Evolutionary conservation across 1,140 invertebrate species (phyloP).

Genomic region (Drosophila sp.): DNA sequence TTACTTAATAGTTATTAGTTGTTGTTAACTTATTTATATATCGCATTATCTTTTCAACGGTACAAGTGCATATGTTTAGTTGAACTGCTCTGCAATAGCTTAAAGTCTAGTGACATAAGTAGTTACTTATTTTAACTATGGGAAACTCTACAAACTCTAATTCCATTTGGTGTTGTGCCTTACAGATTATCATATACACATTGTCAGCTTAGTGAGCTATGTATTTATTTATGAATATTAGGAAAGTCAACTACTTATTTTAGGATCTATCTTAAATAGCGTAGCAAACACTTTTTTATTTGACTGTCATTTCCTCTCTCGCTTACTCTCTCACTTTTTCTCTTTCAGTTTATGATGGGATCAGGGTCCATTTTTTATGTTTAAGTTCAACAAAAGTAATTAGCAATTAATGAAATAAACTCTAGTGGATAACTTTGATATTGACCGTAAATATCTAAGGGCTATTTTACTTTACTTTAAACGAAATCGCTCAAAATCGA

Average conservation of each 20-base stretch:
- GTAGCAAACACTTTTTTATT: slow-evolving; percentile 75
- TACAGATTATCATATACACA: slow-evolving; percentile 50
- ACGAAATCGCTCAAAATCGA: slow-evolving; percentile 13
- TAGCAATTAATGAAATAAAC: slow-evolving; percentile 43
- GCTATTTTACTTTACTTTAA: slow-evolving; percentile 54
- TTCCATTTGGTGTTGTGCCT: slow-evolving; percentile 63
- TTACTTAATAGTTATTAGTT: background rate
- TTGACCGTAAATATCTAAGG: slow-evolving; percentile 70
- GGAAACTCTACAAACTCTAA: slow-evolving; percentile 9
- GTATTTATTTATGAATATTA: slow-evolving; percentile 11
- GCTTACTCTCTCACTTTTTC: slow-evolving; percentile 31
- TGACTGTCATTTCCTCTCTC: slow-evolving; percentile 4
- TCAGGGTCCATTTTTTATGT: slow-evolving; percentile 51
- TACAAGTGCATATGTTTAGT: slow-evolving; percentile 62
- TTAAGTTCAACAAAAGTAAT: slow-evolving; percentile 1
- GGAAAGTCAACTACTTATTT: background rate
- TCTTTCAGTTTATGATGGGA: slow-evolving; percentile 45
- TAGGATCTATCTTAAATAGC: slow-evolving; percentile 33
- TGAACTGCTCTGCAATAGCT: slow-evolving; percentile 78
- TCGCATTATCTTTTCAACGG: slow-evolving; percentile 48
- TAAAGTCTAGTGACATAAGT: slow-evolving; percentile 30
- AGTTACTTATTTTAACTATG: slow-evolving; percentile 9
- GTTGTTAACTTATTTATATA: slow-evolving; percentile 45
- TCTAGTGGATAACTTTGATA: slow-evolving; percentile 30
- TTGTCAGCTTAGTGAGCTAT: slow-evolving; percentile 32